Base-by-base conservation (phyloP, 53 echinoderm and acorn worm genomes). In the Patiria pectinifera region DNA sequence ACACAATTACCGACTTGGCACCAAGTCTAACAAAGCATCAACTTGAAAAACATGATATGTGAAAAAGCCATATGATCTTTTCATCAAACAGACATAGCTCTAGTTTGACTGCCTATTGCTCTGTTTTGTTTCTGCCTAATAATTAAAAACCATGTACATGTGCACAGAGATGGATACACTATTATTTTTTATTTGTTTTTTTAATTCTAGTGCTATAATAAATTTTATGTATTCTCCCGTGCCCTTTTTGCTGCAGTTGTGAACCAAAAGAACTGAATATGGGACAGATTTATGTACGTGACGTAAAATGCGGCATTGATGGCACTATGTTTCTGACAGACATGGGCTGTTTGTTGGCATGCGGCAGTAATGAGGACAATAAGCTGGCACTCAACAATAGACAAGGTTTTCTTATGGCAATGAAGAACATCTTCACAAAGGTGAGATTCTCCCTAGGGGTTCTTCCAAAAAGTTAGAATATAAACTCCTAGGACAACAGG, bases 281-380 rank as follows among this genome's bases (percentile, higher is more conserved):
- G 70, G 88, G 89, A 19, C 89, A 87, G 44, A 83, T 89, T 12
- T 94, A 85, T 82, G 91, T 94, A 16, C 86, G 86, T 15, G 83
- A 93, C n/a, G 96, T 97, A 13, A 96, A 96, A 83, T 99, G 99
- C 82, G 99, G 99, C 49, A 76, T 97, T 3, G 97, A 99, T 90
- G 99, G 99, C 58, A 96, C 99, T 78, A 99, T 99, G 99, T 99
- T 99, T 61, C 93, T 99, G 78, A 97, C 99, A 4, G 99, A 99
- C 71, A 96, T 97, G 86, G 99, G 99, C 5, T 96, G 94, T 92
- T 91, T 99, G 9, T 82, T 99, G 79, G 99, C 99, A 45, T 99
- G 99, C 91, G 99, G 99, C 59, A 96, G 91, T 80, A 99, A 97
- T 70, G 91, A 92, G 63, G 88, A 96, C 91, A 99, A 99, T 93